phyloP scores from a whole-genome alignment of 2,888 invertebrate genomes.

The Tiliacea aurago region DNA sequence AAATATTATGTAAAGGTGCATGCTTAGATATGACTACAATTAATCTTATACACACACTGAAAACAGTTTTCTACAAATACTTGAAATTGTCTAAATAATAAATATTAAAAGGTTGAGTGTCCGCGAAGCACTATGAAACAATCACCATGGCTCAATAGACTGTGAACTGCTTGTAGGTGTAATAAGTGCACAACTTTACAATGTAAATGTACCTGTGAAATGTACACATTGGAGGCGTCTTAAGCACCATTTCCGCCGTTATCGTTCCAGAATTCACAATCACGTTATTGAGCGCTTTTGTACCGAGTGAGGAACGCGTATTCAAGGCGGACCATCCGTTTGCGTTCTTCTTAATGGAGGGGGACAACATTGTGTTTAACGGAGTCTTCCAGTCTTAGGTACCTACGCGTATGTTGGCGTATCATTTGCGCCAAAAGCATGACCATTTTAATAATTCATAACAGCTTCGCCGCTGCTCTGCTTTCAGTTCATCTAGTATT shows the following conservation, averaged over 20 bases:
- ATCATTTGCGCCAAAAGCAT: conserved; percentile 1
- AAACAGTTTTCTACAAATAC: neutral
- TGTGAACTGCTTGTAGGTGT: neutral
- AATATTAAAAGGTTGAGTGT: neutral
- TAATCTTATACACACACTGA: too few species aligned
- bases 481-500: too few species aligned
- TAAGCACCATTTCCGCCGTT: conserved; percentile 39
- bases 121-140: neutral
- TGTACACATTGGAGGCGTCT: conserved; percentile 14
- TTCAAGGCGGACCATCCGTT: conserved; percentile 75
- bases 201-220: conserved; percentile 10
- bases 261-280: conserved; percentile 62
- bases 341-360: conserved; percentile 60
- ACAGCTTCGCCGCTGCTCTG: conserved; percentile 33
- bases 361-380: conserved; percentile 62
- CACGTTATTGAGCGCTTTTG: conserved; percentile 52
- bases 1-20: conserved; percentile 25
- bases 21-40: conserved; percentile 9
- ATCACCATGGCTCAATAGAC: neutral
- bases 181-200: conserved; percentile 46
- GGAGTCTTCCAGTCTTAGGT: conserved; percentile 72
- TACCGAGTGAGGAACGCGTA: conserved; percentile 22
- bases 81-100: neutral
- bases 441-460: conserved; percentile 10
- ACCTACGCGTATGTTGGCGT: conserved; percentile 46